Evolutionary conservation across 1,140 invertebrate genomes (phyloP), one percentile per base, ranked within the genome.

Genomic region (Potamilus streckersoni): DNA sequence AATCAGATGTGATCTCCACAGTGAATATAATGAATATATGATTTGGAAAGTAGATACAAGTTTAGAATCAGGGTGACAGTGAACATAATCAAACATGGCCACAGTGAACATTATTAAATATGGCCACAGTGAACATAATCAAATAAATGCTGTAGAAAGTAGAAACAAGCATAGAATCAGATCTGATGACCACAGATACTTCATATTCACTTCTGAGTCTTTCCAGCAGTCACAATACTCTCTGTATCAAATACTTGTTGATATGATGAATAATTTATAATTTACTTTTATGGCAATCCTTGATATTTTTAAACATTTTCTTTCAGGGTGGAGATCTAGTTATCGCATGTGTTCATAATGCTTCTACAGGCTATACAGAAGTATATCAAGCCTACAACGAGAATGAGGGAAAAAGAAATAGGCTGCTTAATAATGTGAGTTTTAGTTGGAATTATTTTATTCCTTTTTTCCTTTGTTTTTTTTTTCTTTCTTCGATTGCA

Each of bases 301-400:
- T 67, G 13, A 20, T 17, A 67, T n/a, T 62, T 71, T 71, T 23
- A 59, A 58, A 31, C n/a, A 56, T 73, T 70, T 80, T 0, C 68
- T 79, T 73, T 38, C 80, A 87, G 86, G 86, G 86, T 31, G 81
- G 80, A 71, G 86, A 87, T 66, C 74, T 79, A 49, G 95, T 96
- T 0, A 93, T 96, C 82, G 96, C 96, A 84, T 98, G 96, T 88
- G 91, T 93, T 73, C 89, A 87, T 20, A 92, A 92, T 76, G 92
- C 92, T 55, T 73, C 79, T 12, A 89, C 89, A 60, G 81, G 80
- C 3, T 20, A 61, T 76, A 91, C 95, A 0, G 92, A 90, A 72
- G 77, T 87, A 0, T 83, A 71, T 74, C 71, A 85, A 31, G 83
- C 84, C n/a, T 82, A 79, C 64, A 87, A 87, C 73, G 71, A 73